These are phyloP conservation scores for Larimichthys polyactis DNA, from an alignment of 2,113 vertebrate genomes.

Conservation along the genomic window DNA sequence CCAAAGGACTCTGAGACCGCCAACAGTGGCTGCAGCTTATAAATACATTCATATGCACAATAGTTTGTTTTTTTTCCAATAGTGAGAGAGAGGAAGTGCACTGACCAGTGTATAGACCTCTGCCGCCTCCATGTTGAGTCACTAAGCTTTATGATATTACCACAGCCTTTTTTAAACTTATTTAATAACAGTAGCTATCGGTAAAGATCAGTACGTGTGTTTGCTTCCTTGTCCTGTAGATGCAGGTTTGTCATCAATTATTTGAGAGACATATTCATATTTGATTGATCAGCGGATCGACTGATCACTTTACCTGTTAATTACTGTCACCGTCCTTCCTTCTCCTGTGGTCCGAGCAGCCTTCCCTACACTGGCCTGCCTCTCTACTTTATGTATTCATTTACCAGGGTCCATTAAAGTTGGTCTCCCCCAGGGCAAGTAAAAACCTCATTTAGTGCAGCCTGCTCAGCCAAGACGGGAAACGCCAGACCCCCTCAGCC, in stretches of 20 bases:
- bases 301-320: slow-evolving; percentile 70
- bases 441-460: slow-evolving; percentile 84
- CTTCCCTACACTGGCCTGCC: slow-evolving; percentile 45
- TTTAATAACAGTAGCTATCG: slow-evolving; percentile 14
- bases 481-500: slow-evolving; percentile 80
- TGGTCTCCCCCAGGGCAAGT: slow-evolving; percentile 81
- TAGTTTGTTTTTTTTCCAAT: slow-evolving; percentile 51
- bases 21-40: slow-evolving; percentile 55
- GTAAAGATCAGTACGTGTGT: slow-evolving; percentile 29
- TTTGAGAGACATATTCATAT: slow-evolving; percentile 16
- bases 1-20: slow-evolving; percentile 58
- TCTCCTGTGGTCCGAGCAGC: slow-evolving; percentile 22
- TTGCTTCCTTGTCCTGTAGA: slow-evolving; percentile 7
- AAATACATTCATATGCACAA: slow-evolving; percentile 77
- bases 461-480: slow-evolving; percentile 83
- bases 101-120: slow-evolving; percentile 32
- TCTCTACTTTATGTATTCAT: slow-evolving; percentile 72
- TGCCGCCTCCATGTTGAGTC: slow-evolving; percentile 51
- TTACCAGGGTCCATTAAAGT: slow-evolving; percentile 85
- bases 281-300: slow-evolving; percentile 47
- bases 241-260: slow-evolving; percentile 17
- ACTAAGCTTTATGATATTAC: slow-evolving; percentile 25
- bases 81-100: slow-evolving; percentile 68
- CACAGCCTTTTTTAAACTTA: slow-evolving; percentile 18
- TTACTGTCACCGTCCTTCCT: slow-evolving; percentile 59